A percentile compares a stretch with the other conserved stretches of the same genome.
Evolutionary conservation across 1,140 invertebrate species (phyloP).

Genomic region (Cotesia vestalis): DNA sequence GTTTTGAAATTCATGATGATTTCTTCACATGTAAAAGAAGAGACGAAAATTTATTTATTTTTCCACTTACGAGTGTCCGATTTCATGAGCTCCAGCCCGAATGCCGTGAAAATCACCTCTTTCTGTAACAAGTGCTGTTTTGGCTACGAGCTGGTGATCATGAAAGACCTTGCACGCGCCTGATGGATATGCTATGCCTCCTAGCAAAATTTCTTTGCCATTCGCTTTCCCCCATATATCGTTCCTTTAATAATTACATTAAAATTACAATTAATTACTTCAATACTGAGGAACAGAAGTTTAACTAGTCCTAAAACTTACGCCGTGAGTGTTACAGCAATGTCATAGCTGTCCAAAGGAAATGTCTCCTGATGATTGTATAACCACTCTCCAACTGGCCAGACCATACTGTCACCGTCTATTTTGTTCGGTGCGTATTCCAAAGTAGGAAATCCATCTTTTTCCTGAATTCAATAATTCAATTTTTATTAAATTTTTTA

Average conservation of each 20-base stretch:
- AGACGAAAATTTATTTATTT: neutral
- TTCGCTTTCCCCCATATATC: too few relatives aligned
- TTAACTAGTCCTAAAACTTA: neutral
- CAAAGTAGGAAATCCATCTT: neutral
- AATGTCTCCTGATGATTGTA: neutral
- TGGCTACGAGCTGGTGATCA: neutral
- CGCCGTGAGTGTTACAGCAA: neutral
- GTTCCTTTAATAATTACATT: too few relatives aligned
- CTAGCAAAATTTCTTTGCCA: neutral
- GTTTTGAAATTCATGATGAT: too few relatives aligned
- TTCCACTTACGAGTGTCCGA: constrained; percentile 33
- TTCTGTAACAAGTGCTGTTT: constrained; percentile 22
- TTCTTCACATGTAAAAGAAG: too few relatives aligned
- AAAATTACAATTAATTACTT: too few relatives aligned
- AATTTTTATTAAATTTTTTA: neutral
- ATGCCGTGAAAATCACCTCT: constrained; percentile 33
- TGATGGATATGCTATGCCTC: neutral
- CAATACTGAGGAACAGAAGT: too few relatives aligned
- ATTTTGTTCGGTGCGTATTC: neutral
- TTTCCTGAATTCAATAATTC: neutral
- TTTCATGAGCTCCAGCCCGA: constrained; percentile 29
- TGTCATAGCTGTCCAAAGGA: neutral
- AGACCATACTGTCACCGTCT: neutral
- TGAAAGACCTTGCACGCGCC: constrained; percentile 6
- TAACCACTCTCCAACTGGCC: neutral